Conservation (phyloP, 2,797 vertebrate genomes). For the Melanitta fusca region DNA sequence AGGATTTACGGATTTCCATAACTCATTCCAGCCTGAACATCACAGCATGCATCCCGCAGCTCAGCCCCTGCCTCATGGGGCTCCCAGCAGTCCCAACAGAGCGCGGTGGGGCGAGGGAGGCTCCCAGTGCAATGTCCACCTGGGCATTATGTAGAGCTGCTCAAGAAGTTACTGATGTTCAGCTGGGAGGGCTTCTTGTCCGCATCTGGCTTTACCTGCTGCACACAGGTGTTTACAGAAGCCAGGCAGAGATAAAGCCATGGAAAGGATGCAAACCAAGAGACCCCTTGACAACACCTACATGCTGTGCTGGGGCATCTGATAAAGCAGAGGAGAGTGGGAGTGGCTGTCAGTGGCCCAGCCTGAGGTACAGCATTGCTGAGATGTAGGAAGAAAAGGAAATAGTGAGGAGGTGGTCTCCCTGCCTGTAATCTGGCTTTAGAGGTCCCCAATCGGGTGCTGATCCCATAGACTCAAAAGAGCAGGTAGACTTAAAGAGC, state of each 20-base stretch:
- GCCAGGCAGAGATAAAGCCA: not conserved
- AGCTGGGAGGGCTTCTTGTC: not conserved
- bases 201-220: rapidly evolving
- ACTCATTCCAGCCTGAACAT: not conserved
- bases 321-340: not conserved
- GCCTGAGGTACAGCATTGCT: rapidly evolving
- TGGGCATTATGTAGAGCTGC: not conserved
- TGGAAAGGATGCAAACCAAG: not conserved
- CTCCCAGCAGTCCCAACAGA: not conserved
- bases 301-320: not conserved
- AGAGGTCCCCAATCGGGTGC: not conserved
- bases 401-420: not conserved
- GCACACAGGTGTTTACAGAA: not conserved
- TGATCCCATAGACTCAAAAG: not conserved
- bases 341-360: not conserved
- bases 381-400: rapidly evolving
- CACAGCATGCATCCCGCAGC: rapidly evolving
- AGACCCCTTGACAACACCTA: not conserved
- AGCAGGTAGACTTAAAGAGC: not conserved
- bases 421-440: not conserved
- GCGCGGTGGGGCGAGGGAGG: not conserved
- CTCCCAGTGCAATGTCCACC: not conserved
- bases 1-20: constrained; percentile 47
- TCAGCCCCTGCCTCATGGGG: not conserved
- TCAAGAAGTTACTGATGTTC: not conserved